Evolutionary conservation across 2,888 invertebrate genomes (phyloP).

Genomic region (Drosophila algonquin): DNA sequence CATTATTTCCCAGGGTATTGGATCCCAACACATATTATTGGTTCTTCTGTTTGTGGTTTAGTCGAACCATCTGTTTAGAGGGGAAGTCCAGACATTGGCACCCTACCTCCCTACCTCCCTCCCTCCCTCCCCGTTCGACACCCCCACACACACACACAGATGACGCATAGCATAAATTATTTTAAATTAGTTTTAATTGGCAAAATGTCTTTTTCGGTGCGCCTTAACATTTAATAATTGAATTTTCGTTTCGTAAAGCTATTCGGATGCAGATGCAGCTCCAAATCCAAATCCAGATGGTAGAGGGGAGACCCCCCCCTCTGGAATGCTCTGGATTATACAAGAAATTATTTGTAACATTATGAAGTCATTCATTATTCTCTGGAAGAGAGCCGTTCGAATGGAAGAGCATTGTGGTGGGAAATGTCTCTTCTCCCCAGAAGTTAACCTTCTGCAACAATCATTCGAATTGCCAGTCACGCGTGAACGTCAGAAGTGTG

Average conservation of each 20-base stretch:
- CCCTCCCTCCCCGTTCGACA: background rate
- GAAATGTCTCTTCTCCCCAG: too few species aligned
- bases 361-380: background rate
- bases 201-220: slow-evolving; percentile 52
- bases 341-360: background rate
- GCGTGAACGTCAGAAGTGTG: background rate
- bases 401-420: background rate
- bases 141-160: slow-evolving; percentile 28
- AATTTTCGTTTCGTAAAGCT: slow-evolving; percentile 25
- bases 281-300: background rate
- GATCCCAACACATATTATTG: slow-evolving; percentile 12
- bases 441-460: too few species aligned
- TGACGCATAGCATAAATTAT: slow-evolving; percentile 76
- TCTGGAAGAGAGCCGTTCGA: background rate
- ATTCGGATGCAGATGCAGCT: background rate
- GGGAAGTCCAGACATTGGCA: slow-evolving; percentile 28
- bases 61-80: slow-evolving; percentile 13
- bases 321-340: background rate
- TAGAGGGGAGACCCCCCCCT: background rate
- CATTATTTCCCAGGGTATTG: background rate
- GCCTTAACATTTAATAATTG: slow-evolving; percentile 54
- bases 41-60: slow-evolving; percentile 23
- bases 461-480: too few species aligned
- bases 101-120: too few species aligned
- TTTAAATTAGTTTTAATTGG: slow-evolving; percentile 79